phyloP scores from a whole-genome alignment of 2,113 vertebrate species.

The Coptodon rendalli region DNA sequence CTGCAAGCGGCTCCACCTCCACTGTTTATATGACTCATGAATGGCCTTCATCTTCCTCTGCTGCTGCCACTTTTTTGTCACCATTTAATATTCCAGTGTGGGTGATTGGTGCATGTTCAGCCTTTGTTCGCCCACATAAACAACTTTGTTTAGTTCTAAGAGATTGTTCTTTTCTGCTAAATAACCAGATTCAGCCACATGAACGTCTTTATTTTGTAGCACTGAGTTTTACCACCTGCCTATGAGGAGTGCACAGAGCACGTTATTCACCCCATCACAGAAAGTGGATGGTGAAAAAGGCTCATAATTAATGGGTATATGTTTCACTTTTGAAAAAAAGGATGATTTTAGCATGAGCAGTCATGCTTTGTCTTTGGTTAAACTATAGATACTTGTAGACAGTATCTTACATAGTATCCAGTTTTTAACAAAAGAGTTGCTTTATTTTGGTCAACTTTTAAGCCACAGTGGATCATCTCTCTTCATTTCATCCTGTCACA shows the following conservation, averaged over 20 bases:
- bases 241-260: background rate
- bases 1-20: background rate
- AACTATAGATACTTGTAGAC: background rate
- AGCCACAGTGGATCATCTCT: background rate
- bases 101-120: background rate
- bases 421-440: background rate
- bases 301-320: background rate
- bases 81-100: background rate
- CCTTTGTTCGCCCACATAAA: conserved; percentile 7
- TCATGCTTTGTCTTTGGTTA: background rate
- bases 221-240: background rate
- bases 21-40: background rate
- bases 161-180: background rate
- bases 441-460: background rate
- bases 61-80: background rate
- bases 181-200: background rate
- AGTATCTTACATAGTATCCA: background rate
- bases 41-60: background rate
- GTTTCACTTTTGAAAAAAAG: background rate
- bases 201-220: rapidly evolving
- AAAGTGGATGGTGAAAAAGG: background rate
- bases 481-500: background rate
- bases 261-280: background rate
- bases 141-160: background rate
- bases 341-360: background rate